phyloP scores from a whole-genome alignment of 2,888 invertebrate species.

The Amphipyra tragopoginis region DNA sequence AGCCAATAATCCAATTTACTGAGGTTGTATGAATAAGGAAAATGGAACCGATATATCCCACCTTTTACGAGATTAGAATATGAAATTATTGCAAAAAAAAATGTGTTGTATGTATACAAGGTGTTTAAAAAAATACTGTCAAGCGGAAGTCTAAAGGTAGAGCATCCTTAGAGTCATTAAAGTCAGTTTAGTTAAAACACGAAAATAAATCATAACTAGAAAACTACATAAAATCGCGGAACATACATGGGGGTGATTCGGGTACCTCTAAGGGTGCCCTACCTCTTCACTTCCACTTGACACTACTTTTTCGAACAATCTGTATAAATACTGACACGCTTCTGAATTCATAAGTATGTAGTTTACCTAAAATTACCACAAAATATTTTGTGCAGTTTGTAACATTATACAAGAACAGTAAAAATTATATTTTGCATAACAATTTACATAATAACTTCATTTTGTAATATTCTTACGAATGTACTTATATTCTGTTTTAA shows the following conservation, averaged over 20 bases:
- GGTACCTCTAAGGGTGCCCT: too few relatives aligned
- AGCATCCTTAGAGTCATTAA: too few relatives aligned
- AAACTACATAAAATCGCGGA: too few relatives aligned
- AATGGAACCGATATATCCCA: constrained; percentile 2
- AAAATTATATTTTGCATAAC: constrained; percentile 29
- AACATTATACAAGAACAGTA: constrained; percentile 31
- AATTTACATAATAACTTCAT: constrained; percentile 47
- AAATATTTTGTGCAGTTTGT: constrained; percentile 13
- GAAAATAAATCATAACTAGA: too few relatives aligned
- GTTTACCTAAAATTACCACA: constrained; percentile 16
- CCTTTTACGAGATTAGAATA: constrained; percentile 1
- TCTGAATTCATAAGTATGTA: constrained; percentile 24
- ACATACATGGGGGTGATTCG: too few relatives aligned
- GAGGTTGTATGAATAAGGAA: background rate
- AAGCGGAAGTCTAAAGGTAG: too few relatives aligned
- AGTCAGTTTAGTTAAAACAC: too few relatives aligned
- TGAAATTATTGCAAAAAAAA: constrained; percentile 10
- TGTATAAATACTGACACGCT: background rate
- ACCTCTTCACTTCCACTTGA: too few relatives aligned
- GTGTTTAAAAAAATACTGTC: too few relatives aligned
- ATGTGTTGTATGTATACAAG: too few relatives aligned
- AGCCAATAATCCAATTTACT: background rate
- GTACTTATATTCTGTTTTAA: constrained; percentile 22
- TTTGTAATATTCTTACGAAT: constrained; percentile 19
- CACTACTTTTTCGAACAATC: too few relatives aligned